Evolutionary conservation across 2,113 vertebrate species (phyloP).

Genomic region (Eidolon helvum): DNA sequence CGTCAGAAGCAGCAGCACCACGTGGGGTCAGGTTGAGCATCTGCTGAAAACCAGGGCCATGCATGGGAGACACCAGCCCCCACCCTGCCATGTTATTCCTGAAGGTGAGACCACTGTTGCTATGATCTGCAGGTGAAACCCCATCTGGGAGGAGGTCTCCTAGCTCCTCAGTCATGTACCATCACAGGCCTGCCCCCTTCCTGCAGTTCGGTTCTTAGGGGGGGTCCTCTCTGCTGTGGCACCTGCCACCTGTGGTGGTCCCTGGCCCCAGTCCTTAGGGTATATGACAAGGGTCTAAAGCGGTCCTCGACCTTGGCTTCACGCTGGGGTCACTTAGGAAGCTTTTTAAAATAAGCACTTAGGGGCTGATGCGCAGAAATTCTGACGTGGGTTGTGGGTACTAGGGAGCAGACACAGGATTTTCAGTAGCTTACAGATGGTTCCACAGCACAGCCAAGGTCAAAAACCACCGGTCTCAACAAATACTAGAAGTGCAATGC

Average conservation of each 20-base stretch:
- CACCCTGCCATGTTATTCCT: background rate
- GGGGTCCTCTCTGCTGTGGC: too few relatives aligned
- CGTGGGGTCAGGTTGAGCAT: background rate
- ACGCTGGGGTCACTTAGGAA: background rate
- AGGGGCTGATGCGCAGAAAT: background rate
- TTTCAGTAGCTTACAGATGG: background rate
- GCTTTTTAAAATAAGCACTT: background rate
- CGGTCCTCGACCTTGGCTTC: background rate
- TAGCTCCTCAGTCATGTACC: background rate
- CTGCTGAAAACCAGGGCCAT: background rate
- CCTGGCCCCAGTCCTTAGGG: background rate
- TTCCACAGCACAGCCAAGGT: background rate
- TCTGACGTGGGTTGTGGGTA: background rate
- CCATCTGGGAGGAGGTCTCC: background rate
- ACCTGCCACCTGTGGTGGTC: too few relatives aligned
- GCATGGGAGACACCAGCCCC: background rate
- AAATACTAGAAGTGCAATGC: background rate
- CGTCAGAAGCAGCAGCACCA: background rate
- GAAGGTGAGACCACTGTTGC: background rate
- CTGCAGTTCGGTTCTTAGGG: background rate
- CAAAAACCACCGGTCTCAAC: background rate
- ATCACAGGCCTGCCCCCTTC: background rate
- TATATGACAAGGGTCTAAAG: background rate
- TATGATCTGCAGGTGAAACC: background rate
- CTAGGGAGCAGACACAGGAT: background rate